Evolutionary conservation across 2,797 vertebrate genomes (phyloP).

Genomic region (Hemitrygon akajei): DNA sequence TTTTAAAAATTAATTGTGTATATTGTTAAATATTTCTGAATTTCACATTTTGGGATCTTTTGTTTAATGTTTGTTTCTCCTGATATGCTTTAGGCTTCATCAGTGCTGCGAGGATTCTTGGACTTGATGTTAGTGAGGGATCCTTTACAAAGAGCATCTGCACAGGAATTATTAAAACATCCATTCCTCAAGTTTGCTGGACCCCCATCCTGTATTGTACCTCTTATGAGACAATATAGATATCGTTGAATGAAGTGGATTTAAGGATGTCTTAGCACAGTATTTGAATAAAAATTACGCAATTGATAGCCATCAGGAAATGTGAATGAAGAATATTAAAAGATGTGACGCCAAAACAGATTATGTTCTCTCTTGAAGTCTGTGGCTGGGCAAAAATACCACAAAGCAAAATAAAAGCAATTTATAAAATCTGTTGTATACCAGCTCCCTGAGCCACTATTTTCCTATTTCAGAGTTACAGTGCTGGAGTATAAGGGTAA

Average conservation of each 20-base stretch:
- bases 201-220: conserved; percentile 87
- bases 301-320: conserved; percentile 42
- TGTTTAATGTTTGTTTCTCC: not conserved
- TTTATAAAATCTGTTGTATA: not conserved
- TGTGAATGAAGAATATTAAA: conserved; percentile 52
- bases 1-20: not conserved
- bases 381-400: conserved; percentile 14
- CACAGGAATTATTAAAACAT: conserved; percentile 84
- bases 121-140: conserved; percentile 93
- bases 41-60: not conserved
- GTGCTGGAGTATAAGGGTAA: conserved; percentile 42
- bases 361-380: not conserved
- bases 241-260: conserved; percentile 69
- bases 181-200: conserved; percentile 88
- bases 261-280: not conserved
- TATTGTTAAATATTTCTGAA: not conserved
- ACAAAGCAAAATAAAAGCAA: conserved; percentile 13
- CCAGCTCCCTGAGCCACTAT: not conserved
- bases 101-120: conserved; percentile 81
- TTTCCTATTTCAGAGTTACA: conserved; percentile 33
- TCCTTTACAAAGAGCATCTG: conserved; percentile 85
- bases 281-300: conserved; percentile 38
- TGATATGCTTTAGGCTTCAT: conserved; percentile 70
- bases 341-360: conserved; percentile 62
- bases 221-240: conserved; percentile 95